phyloP scores from a whole-genome alignment of 2,797 vertebrate species.

The Tenualosa thibaudeaui region DNA sequence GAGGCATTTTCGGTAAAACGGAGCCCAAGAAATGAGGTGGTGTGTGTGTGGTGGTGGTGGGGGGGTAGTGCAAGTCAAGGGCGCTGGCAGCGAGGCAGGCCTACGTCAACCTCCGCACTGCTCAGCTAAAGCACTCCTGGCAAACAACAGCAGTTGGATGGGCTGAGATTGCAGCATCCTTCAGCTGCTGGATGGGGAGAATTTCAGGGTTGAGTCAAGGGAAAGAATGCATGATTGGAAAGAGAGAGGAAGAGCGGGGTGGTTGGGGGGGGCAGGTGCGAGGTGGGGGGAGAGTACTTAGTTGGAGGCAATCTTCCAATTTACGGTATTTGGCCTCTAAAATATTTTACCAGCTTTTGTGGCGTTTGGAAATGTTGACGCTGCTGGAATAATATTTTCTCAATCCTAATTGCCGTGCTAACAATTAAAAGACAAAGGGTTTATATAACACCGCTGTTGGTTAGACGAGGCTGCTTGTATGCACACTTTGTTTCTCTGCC shows the following conservation, averaged over 20 bases:
- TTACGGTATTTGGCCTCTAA: conserved; percentile 38
- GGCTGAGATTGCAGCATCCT: conserved; percentile 48
- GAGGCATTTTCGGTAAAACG: neutral
- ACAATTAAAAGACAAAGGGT: conserved; percentile 36
- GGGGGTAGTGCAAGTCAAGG: neutral
- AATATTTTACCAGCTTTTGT: conserved; percentile 49
- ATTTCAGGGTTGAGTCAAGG: conserved; percentile 39
- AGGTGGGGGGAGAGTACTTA: conserved; percentile 18
- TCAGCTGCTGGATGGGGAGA: conserved; percentile 55
- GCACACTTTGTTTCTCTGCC: neutral
- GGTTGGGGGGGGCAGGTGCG: conserved; percentile 17
- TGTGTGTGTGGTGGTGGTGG: too few species aligned
- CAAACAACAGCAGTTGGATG: conserved; percentile 43
- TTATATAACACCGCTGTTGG: conserved; percentile 34
- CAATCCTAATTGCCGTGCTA: conserved; percentile 47
- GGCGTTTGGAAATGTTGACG: conserved; percentile 50
- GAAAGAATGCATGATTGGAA: conserved; percentile 39
- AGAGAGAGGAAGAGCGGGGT: conserved; percentile 18
- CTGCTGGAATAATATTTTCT: conserved; percentile 44
- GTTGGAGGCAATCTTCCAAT: conserved; percentile 47
- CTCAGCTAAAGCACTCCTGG: conserved; percentile 30
- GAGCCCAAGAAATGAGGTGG: neutral
- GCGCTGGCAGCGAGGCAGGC: neutral
- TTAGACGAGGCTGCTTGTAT: conserved; percentile 26
- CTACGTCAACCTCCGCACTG: neutral